Conservation (phyloP, 2,888 invertebrate species). For the Altica lythri region DNA sequence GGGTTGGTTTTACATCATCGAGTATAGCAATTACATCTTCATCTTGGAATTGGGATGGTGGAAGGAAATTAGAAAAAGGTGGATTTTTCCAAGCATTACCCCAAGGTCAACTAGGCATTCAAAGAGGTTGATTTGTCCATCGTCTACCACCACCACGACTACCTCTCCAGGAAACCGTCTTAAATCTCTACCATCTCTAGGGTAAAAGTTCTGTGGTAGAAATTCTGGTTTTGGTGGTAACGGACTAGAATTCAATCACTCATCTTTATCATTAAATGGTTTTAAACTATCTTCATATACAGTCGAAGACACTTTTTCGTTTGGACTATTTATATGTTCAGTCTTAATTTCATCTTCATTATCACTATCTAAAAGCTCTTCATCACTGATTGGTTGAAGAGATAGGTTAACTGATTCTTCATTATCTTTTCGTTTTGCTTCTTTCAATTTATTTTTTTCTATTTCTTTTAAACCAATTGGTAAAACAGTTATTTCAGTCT, state of each 20-base stretch:
- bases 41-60: slow-evolving; percentile 21
- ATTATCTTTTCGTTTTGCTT: slow-evolving; percentile 74
- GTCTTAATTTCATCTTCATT: slow-evolving; percentile 42
- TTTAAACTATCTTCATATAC: slow-evolving; percentile 30
- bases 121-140: slow-evolving; percentile 28
- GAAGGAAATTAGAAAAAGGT: too few relatives aligned
- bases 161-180: slow-evolving; percentile 29
- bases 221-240: slow-evolving; percentile 18
- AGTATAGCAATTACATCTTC: background rate
- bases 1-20: slow-evolving; percentile 8
- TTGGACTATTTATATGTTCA: slow-evolving; percentile 14
- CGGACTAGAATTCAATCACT: slow-evolving; percentile 31
- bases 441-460: slow-evolving; percentile 75
- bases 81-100: slow-evolving; percentile 27
- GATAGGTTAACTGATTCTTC: slow-evolving; percentile 59
- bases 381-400: slow-evolving; percentile 55
- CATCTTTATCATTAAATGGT: slow-evolving; percentile 43
- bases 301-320: slow-evolving; percentile 16
- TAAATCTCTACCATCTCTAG: slow-evolving; percentile 25
- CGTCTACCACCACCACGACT: slow-evolving; percentile 57
- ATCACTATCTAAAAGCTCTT: slow-evolving; percentile 51
- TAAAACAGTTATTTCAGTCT: too few relatives aligned
- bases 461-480: too few relatives aligned
- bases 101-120: slow-evolving; percentile 28
- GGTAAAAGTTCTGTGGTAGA: slow-evolving; percentile 16